These are phyloP conservation scores for Mechanitis mazaeus DNA, from an alignment of 2,888 invertebrate species.

Conservation along the genomic window DNA sequence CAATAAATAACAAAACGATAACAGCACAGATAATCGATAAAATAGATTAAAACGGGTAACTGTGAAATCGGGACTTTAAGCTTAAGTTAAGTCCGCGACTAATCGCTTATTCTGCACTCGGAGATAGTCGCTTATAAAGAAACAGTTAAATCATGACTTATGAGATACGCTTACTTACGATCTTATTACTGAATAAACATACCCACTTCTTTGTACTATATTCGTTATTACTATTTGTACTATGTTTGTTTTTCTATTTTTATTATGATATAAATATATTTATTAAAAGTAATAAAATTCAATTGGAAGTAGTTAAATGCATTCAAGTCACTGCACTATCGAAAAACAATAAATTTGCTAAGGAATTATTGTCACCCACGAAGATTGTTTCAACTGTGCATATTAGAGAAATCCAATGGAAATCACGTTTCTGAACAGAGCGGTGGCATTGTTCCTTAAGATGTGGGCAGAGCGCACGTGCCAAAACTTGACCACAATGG, in stretches of 20 bases:
- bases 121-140: slow-evolving; percentile 35
- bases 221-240: too few relatives aligned
- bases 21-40: slow-evolving; percentile 47
- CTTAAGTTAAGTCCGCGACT: slow-evolving; percentile 50
- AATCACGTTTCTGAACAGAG: slow-evolving; percentile 54
- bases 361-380: slow-evolving; percentile 41
- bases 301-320: background rate
- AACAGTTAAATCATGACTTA: slow-evolving; percentile 32
- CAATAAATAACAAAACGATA: slow-evolving; percentile 28
- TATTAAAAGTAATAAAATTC: background rate
- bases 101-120: slow-evolving; percentile 45
- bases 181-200: background rate
- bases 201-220: background rate
- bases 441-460: slow-evolving; percentile 55
- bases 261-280: background rate
- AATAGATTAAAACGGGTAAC: slow-evolving; percentile 49
- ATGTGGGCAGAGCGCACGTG: slow-evolving; percentile 47
- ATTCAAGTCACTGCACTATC: slow-evolving; percentile 18
- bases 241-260: too few relatives aligned
- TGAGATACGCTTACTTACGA: slow-evolving; percentile 25
- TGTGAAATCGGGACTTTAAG: slow-evolving; percentile 49
- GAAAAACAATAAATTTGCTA: slow-evolving; percentile 34
- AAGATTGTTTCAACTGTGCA: slow-evolving; percentile 51
- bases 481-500: slow-evolving; percentile 40
- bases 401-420: slow-evolving; percentile 47